Percentiles rank a stretch among this genome's conserved stretches.
Conservation (phyloP, 1,140 invertebrate genomes). For the Drosophila repletoides region DNA sequence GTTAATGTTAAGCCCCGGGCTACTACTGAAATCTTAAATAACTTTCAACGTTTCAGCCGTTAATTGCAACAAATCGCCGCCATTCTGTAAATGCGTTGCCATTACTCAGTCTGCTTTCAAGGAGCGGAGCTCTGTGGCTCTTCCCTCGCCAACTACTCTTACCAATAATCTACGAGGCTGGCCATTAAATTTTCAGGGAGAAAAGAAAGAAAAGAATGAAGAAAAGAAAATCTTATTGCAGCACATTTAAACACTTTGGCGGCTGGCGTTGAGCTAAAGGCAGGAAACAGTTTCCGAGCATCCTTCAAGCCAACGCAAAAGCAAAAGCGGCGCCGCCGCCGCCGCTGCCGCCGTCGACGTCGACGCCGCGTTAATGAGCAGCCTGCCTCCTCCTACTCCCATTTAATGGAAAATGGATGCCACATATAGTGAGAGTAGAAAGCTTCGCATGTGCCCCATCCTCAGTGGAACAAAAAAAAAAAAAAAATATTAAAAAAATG, state of each 20-base stretch:
- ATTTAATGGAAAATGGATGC: constrained; percentile 38
- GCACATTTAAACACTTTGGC: constrained; percentile 34
- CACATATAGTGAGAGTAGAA: no score
- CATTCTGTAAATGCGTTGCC: constrained; percentile 54
- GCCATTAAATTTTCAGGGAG: constrained; percentile 55
- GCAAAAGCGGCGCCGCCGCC: constrained; percentile 36
- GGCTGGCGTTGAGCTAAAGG: neutral
- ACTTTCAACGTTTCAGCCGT: constrained; percentile 51
- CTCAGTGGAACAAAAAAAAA: neutral
- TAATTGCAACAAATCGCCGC: constrained; percentile 76
- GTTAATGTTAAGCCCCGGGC: neutral
- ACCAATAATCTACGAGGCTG: constrained; percentile 35
- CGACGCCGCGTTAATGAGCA: constrained; percentile 59
- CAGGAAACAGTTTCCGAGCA: constrained; percentile 63
- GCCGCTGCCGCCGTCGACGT: constrained; percentile 18
- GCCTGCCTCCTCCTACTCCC: constrained; percentile 1
- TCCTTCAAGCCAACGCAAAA: constrained; percentile 62
- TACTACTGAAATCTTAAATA: constrained; percentile 36
- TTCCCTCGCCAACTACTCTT: no score
- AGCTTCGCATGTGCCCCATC: constrained; percentile 7
- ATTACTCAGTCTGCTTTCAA: constrained; percentile 50
- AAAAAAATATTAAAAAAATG: constrained; percentile 7
- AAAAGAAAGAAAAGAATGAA: constrained; percentile 4
- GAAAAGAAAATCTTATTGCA: constrained; percentile 17
- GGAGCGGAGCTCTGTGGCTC: neutral